Conservation (phyloP, 2,113 vertebrate species). For the Ptilorrhoa leucosticta region DNA sequence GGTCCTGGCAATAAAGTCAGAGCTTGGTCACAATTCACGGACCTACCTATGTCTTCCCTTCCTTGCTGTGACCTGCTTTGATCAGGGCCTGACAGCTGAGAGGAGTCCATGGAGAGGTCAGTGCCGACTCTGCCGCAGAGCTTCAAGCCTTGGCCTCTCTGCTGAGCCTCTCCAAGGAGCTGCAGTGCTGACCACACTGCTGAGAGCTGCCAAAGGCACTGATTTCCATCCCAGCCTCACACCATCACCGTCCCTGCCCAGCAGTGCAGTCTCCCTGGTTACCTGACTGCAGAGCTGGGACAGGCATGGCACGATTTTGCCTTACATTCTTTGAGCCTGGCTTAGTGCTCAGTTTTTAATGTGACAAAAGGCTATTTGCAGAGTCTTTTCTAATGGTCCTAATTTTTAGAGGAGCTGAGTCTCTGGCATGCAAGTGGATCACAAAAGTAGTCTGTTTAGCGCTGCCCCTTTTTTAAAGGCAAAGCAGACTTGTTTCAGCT, state of each 20-base stretch:
- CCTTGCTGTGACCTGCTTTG: background rate
- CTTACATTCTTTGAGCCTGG: background rate
- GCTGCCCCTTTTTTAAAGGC: background rate
- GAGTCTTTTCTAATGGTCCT: background rate
- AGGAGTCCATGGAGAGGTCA: background rate
- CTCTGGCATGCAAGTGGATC: background rate
- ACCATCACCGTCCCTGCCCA: background rate
- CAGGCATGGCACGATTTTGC: background rate
- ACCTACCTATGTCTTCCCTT: background rate
- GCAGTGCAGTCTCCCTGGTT: background rate
- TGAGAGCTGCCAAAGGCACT: background rate
- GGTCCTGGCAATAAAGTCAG: background rate
- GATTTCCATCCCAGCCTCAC: background rate
- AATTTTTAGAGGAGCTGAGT: background rate
- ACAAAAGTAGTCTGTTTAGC: background rate
- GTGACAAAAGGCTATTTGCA: background rate
- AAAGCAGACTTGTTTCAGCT: background rate
- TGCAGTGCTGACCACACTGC: background rate
- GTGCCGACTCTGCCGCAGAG: accelerated
- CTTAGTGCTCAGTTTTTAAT: background rate
- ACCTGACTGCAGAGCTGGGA: background rate
- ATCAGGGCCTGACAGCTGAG: background rate
- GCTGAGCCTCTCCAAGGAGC: background rate
- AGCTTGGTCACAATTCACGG: background rate
- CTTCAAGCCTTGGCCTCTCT: background rate